Evolutionary conservation across 2,888 invertebrate genomes (phyloP), one percentile per base, ranked within the genome.

Genomic region (Drosophila cracens): DNA sequence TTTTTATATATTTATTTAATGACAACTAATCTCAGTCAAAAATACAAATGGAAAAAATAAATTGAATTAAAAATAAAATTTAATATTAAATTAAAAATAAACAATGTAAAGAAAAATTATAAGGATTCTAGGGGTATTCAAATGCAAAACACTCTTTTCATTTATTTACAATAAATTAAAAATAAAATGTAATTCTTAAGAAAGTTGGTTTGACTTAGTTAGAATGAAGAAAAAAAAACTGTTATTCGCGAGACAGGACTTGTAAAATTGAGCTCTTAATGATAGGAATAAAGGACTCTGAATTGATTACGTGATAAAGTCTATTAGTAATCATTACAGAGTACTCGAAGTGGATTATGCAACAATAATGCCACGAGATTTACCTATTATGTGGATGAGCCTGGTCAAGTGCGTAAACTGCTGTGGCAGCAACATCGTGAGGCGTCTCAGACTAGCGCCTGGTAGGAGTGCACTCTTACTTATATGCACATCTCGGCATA

Each of bases 361-460:
- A 46, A 25, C 4, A n/a, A 27, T 11, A n/a, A 11, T 25, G 25
- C 13, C 13, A 8, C 0, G 6, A 38, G 43, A 25, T 57, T 82
- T 76, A 90, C 90, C 77, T 70, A 90, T 76, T 54, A 88, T 62
- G 18, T 87, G 74, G 25, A 90, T 72, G 25, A 90, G 76, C 49
- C 65, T 79, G n/a, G 64, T 79, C 48, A 85, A 60, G 29, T 88
- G 89, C 38, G 72, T 58, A 25, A 74, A 66, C 63, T 78, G 68
- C 34, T 61, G 65, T 43, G 66, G 36, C 43, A 73, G 49, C 81
- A 80, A 81, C 88, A 86, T 86, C 57, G 62, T 69, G 51, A n/a
- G 34, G 29, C 48, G 36, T 62, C 70, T 64, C 68, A 34, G 48
- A 51, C 16, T 31, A 59, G 33, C 8, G 46, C 11, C 57, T 5